phyloP scores from a whole-genome alignment of 2,888 invertebrate genomes.

The Chrysolina americana region DNA sequence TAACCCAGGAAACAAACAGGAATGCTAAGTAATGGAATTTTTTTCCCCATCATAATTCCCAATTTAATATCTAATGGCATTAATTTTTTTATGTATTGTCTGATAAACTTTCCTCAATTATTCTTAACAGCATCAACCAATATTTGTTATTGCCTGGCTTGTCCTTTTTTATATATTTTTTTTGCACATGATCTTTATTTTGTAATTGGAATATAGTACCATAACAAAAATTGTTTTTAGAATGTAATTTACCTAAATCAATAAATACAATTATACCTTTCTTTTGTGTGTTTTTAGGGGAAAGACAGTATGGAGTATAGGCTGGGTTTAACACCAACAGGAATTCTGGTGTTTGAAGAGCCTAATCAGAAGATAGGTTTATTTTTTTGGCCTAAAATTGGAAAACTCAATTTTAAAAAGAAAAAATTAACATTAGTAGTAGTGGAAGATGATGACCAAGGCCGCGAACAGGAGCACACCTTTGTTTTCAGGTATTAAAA shows the following conservation, averaged over 20 bases:
- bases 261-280: too few relatives aligned
- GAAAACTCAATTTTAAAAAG: slow-evolving; percentile 97
- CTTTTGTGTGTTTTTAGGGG: slow-evolving; percentile 72
- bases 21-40: background rate
- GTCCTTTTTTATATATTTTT: too few relatives aligned
- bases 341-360: slow-evolving; percentile 97
- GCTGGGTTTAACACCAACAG: slow-evolving; percentile 97
- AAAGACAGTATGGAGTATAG: slow-evolving; percentile 98
- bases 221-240: too few relatives aligned
- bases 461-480: slow-evolving; percentile 97
- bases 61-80: too few relatives aligned
- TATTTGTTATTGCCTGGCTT: too few relatives aligned
- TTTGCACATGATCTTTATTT: too few relatives aligned
- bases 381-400: slow-evolving; percentile 99
- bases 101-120: too few relatives aligned
- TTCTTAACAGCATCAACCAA: too few relatives aligned
- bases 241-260: too few relatives aligned
- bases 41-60: slow-evolving; percentile 16
- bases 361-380: slow-evolving; percentile 93
- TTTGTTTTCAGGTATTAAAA: slow-evolving; percentile 88
- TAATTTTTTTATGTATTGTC: too few relatives aligned
- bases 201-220: too few relatives aligned
- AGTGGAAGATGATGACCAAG: slow-evolving; percentile 98
- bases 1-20: too few relatives aligned
- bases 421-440: slow-evolving; percentile 97